Percentiles rank a stretch among this genome's conserved stretches.
These are phyloP conservation scores for Melitaea athalia DNA, from an alignment of 2,888 invertebrate genomes.

Conservation along the genomic window DNA sequence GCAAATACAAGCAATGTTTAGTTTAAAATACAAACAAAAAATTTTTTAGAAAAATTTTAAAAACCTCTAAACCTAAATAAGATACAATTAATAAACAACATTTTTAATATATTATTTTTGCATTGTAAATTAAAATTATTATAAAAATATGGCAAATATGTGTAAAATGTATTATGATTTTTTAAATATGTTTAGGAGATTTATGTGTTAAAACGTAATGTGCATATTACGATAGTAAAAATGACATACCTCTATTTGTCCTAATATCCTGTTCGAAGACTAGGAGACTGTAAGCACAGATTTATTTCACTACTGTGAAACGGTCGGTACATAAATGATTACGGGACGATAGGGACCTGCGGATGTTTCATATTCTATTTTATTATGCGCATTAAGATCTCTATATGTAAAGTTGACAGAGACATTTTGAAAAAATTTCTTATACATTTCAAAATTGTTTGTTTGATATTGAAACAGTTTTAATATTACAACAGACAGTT, in stretches of 20 bases:
- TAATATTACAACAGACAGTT: too few relatives aligned
- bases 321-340: conserved; percentile 44
- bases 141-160: too few relatives aligned
- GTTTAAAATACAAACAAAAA: too few relatives aligned
- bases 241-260: neutral
- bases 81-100: too few relatives aligned
- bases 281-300: conserved; percentile 4
- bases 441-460: neutral
- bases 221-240: neutral
- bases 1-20: too few relatives aligned
- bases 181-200: neutral
- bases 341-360: conserved; percentile 51
- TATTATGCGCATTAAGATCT: conserved; percentile 40
- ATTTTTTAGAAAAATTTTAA: too few relatives aligned
- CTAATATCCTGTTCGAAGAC: neutral
- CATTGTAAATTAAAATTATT: too few relatives aligned
- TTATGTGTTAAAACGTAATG: neutral
- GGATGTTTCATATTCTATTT: conserved; percentile 49
- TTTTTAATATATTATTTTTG: too few relatives aligned
- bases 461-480: too few relatives aligned
- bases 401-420: conserved; percentile 27
- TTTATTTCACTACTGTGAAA: conserved; percentile 19
- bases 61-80: too few relatives aligned
- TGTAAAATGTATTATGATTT: too few relatives aligned
- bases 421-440: neutral